Percentiles rank a stretch among this genome's conserved stretches.
phyloP scores from a whole-genome alignment of 2,113 vertebrate species.

The Eublepharis macularius region DNA sequence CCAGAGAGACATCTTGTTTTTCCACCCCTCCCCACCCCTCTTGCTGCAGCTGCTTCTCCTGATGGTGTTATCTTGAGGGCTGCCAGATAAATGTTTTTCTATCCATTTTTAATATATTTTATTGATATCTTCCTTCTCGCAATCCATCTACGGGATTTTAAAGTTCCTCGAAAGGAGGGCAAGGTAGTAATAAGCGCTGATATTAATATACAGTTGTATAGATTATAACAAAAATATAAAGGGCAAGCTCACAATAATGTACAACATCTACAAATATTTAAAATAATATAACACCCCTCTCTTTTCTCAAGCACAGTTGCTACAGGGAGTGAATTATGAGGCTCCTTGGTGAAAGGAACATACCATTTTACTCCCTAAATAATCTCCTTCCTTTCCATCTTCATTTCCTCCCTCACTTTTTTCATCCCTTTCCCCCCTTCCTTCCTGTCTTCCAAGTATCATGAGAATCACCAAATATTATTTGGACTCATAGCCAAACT shows the following conservation, averaged over 20 bases:
- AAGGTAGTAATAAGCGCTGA: neutral
- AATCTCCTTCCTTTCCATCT: neutral
- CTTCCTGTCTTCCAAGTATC: neutral
- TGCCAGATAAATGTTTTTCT: constrained; percentile 65
- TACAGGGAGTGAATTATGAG: neutral
- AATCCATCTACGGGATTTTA: constrained; percentile 28
- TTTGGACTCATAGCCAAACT: neutral
- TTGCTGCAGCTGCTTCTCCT: constrained; percentile 57
- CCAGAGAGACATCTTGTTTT: constrained; percentile 57
- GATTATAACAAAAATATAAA: constrained; percentile 17
- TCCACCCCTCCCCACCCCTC: neutral
- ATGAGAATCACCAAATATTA: neutral
- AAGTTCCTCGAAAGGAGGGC: constrained; percentile 8
- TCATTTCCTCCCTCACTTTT: neutral
- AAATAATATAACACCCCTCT: neutral
- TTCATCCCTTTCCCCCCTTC: neutral
- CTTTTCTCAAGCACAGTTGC: neutral
- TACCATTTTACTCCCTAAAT: neutral
- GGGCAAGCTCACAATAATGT: neutral
- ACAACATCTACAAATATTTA: neutral
- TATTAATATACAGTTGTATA: neutral
- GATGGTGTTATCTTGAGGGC: constrained; percentile 48
- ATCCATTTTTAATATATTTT: constrained; percentile 54
- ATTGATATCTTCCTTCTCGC: neutral
- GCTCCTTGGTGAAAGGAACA: too few relatives aligned